Base-by-base conservation (phyloP, 2,797 vertebrate species). In the Champsocephalus gunnari region DNA sequence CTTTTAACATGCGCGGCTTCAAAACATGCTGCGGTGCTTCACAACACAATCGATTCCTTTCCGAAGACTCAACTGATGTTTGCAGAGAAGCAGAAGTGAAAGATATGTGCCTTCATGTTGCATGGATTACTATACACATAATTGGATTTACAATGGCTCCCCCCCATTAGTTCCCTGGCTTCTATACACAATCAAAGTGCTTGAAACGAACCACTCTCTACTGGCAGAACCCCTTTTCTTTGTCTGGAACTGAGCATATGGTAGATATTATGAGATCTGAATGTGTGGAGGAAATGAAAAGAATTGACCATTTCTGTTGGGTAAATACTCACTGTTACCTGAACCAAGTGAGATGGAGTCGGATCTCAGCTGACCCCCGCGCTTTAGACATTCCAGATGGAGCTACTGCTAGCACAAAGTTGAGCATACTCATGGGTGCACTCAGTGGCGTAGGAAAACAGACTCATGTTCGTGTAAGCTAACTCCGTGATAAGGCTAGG, bases 251-350 rank as follows among this genome's bases (percentile, higher is more conserved):
- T 17, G 62, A 83, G 71, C 92, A 92, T 90, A 83, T 93, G 90
- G 89, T 87, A 82, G 76, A 91, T 86, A 91, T 93, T 94, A 91
- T 16, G 57, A 70, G 76, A 83, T 85, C 66, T 84, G 60, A 87
- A 89, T 72, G 89, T 84, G 79, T 68, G 77, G 83, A 81, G 79
- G 79, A 88, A 92, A 89, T 92, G 81, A 85, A 82, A 92, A 82
- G 69, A 87, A 85, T 82, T 88, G 55, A 53, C 61, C 74, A 48
- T 90, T 88, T 84, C 68, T 90, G 73, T 89, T 68, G 71, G 72
- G 76, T 84, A 89, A 92, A 91, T 83, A 79, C 83, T 85, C 65
- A 54, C 67, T 75, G 71, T 76, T 87, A 75, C 58, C 71, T 84
- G 55, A 86, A 75, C 78, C 74, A 66, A 80, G 70, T 59, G 12